These are phyloP conservation scores for Tachina fera DNA, from an alignment of 2,888 invertebrate species.

Conservation along the genomic window DNA sequence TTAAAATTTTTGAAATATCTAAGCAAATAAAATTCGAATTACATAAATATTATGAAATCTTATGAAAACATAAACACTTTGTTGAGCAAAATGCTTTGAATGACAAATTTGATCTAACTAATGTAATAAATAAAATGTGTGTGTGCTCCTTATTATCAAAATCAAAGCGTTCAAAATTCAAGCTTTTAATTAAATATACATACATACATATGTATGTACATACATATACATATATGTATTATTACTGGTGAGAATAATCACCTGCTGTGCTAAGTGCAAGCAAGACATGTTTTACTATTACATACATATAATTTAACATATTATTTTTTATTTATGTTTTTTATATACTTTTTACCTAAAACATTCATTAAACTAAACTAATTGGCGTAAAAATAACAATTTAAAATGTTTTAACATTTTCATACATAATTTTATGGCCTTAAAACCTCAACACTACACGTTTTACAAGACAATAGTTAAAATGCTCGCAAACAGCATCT, in stretches of 20 bases:
- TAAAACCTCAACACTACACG: conserved; percentile 57
- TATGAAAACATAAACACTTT: not conserved
- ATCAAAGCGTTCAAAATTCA: not conserved
- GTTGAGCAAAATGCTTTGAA: not conserved
- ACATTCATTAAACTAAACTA: conserved; percentile 65
- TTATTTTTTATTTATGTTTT: conserved; percentile 16
- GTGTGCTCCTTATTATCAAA: not conserved
- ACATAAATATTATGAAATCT: not conserved
- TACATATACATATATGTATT: not conserved
- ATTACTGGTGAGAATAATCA: conserved; percentile 21
- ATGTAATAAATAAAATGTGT: not conserved
- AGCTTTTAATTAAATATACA: not conserved
- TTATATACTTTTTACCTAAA: conserved; percentile 19
- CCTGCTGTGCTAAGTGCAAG: conserved; percentile 1
- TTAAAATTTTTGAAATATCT: not conserved
- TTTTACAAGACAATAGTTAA: conserved; percentile 57
- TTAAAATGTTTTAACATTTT: conserved; percentile 64
- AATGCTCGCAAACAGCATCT: conserved; percentile 54
- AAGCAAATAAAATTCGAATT: not conserved
- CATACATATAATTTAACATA: conserved; percentile 28
- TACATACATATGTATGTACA: too few relatives aligned
- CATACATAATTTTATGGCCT: conserved; percentile 60
- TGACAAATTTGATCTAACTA: not conserved
- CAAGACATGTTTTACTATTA: conserved; percentile 15
- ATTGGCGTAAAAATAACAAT: conserved; percentile 71